Conservation (phyloP, 2,888 invertebrate species). For the Epistrophe eligans region DNA sequence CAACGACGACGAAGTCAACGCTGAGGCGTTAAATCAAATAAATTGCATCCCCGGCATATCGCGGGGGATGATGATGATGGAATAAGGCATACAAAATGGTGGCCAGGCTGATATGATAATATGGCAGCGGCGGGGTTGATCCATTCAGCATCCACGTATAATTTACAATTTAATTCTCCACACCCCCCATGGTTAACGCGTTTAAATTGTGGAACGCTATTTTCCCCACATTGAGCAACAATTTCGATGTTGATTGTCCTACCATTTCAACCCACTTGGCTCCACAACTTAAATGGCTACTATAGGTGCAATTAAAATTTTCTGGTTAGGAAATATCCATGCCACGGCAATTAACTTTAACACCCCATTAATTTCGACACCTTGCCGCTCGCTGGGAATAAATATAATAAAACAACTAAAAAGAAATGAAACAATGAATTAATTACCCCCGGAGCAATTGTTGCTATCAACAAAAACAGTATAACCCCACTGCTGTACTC, state of each 20-base stretch:
- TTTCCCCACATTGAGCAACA: slow-evolving; percentile 66
- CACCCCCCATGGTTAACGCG: slow-evolving; percentile 2
- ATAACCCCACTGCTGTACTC: neutral
- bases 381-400: slow-evolving; percentile 42
- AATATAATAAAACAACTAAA: slow-evolving; percentile 42
- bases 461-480: slow-evolving; percentile 54
- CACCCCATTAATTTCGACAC: slow-evolving; percentile 75
- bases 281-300: slow-evolving; percentile 57
- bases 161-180: slow-evolving; percentile 68
- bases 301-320: slow-evolving; percentile 72
- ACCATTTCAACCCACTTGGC: slow-evolving; percentile 1
- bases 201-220: slow-evolving; percentile 32
- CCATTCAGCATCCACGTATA: slow-evolving; percentile 61
- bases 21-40: slow-evolving; percentile 78
- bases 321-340: slow-evolving; percentile 75
- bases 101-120: slow-evolving; percentile 25
- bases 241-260: slow-evolving; percentile 63
- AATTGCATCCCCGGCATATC: slow-evolving; percentile 77
- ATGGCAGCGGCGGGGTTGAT: slow-evolving; percentile 39
- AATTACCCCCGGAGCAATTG: slow-evolving; percentile 75
- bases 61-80: neutral
- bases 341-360: slow-evolving; percentile 76
- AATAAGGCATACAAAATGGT: slow-evolving; percentile 49
- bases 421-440: slow-evolving; percentile 75
- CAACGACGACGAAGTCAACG: slow-evolving; percentile 27